Percentiles rank a stretch among this genome's conserved stretches.
Conservation (phyloP, 2,888 invertebrate species). For the Dryobotodes eremita region DNA sequence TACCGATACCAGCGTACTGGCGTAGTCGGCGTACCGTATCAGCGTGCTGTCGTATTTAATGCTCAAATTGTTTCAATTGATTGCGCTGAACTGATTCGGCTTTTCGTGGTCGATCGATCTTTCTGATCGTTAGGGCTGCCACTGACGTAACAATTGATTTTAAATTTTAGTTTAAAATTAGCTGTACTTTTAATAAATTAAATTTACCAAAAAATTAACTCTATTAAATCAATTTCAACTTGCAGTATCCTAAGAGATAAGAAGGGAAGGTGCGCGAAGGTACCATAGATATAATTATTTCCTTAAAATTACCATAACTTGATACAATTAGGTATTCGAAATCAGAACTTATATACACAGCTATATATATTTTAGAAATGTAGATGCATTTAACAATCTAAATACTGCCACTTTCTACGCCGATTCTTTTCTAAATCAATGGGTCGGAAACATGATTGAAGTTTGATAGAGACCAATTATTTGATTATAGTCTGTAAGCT, state of each 20-base stretch:
- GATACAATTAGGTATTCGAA: not conserved
- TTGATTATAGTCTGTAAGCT: not conserved
- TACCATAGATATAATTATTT: not conserved
- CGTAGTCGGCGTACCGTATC: slow-evolving; percentile 43
- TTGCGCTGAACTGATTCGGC: slow-evolving; percentile 65
- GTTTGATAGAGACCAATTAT: slow-evolving; percentile 36
- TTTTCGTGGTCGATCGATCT: slow-evolving; percentile 63
- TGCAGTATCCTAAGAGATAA: not conserved
- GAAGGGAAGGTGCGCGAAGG: no score
- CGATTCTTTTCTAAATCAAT: slow-evolving; percentile 19
- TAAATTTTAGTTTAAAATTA: not conserved
- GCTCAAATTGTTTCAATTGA: slow-evolving; percentile 68
- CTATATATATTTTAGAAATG: not conserved
- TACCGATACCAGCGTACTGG: slow-evolving; percentile 53
- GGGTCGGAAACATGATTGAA: slow-evolving; percentile 13
- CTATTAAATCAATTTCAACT: not conserved
- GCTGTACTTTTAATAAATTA: no score
- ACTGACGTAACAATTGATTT: not conserved
- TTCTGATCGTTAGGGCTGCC: slow-evolving; percentile 50
- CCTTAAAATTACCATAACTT: not conserved
- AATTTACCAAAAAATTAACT: no score
- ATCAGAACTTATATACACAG: not conserved
- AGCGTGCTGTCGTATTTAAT: slow-evolving; percentile 64
- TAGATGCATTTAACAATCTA: not conserved
- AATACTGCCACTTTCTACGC: slow-evolving; percentile 12